A percentile compares a stretch with the other conserved stretches of the same genome.
These are phyloP conservation scores for Iphiclides podalirius DNA, from an alignment of 2,888 invertebrate species.

Conservation along the genomic window DNA sequence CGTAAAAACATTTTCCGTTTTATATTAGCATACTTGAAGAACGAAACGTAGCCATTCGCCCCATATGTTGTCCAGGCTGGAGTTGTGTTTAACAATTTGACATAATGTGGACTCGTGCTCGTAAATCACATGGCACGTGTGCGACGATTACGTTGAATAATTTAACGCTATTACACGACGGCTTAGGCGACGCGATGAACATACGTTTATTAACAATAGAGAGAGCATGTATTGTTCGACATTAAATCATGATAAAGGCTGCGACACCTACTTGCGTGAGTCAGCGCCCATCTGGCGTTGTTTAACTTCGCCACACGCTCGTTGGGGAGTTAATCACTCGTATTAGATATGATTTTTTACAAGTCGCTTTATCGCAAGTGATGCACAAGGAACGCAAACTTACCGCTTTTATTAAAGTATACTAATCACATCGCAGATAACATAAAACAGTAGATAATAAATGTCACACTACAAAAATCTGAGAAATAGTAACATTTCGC, in stretches of 20 bases:
- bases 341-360: neutral
- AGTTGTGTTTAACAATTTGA: conserved; percentile 12
- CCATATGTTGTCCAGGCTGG: too few relatives aligned
- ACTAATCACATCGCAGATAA: too few relatives aligned
- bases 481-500: too few relatives aligned
- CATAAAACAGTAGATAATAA: too few relatives aligned
- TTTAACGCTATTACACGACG: conserved; percentile 23
- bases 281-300: conserved; percentile 66
- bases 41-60: too few relatives aligned
- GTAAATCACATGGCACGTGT: conserved; percentile 28
- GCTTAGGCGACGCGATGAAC: conserved; percentile 20
- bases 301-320: conserved; percentile 25
- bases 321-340: conserved; percentile 10
- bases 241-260: conserved; percentile 41
- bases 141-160: conserved; percentile 21
- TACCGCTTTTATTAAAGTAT: too few relatives aligned
- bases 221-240: conserved; percentile 30
- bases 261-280: conserved; percentile 61
- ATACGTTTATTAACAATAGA: conserved; percentile 32
- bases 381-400: too few relatives aligned
- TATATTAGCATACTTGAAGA: too few relatives aligned
- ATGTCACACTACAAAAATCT: too few relatives aligned
- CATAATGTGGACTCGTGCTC: conserved; percentile 32
- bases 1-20: too few relatives aligned
- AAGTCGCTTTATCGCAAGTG: too few relatives aligned